Conservation (phyloP, 1,140 invertebrate genomes). For the Hyles euphorbiae region DNA sequence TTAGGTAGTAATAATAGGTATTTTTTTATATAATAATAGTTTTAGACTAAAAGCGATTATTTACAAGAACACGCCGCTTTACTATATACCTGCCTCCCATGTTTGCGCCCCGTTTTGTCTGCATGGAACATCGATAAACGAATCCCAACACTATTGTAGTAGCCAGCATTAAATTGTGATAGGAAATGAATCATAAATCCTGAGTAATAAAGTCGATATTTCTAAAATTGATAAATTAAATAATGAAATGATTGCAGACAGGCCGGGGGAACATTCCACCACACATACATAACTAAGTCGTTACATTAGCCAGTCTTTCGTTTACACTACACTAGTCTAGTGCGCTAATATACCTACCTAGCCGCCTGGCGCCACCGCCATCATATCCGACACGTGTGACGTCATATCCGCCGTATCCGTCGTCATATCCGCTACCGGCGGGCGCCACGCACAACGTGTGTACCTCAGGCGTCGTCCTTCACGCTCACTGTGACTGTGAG, state of each 20-base stretch:
- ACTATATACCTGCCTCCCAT: conserved; percentile 50
- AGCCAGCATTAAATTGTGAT: too few species aligned
- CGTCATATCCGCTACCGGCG: too few species aligned
- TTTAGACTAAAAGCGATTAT: conserved; percentile 62
- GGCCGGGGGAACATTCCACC: conserved; percentile 14
- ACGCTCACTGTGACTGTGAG: too few species aligned
- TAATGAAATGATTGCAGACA: not conserved
- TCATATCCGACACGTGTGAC: too few species aligned
- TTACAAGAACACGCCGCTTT: conserved; percentile 54
- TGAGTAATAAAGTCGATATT: too few species aligned
- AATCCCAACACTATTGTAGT: not conserved
- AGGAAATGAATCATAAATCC: too few species aligned
- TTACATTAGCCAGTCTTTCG: conserved; percentile 71
- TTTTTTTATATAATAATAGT: conserved; percentile 35
- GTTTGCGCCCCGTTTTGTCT: conserved; percentile 7
- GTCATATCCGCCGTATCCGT: too few species aligned
- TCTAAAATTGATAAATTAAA: too few species aligned
- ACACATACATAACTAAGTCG: conserved; percentile 25
- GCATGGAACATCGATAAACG: not conserved
- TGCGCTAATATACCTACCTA: conserved; percentile 10
- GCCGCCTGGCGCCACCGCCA: conserved; percentile 4
- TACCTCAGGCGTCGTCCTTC: too few species aligned
- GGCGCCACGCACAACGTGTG: too few species aligned
- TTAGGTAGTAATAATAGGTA: conserved; percentile 27
- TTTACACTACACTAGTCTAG: conserved; percentile 59